Conservation (phyloP, 2,113 vertebrate species). For the Dinomys branickii region DNA sequence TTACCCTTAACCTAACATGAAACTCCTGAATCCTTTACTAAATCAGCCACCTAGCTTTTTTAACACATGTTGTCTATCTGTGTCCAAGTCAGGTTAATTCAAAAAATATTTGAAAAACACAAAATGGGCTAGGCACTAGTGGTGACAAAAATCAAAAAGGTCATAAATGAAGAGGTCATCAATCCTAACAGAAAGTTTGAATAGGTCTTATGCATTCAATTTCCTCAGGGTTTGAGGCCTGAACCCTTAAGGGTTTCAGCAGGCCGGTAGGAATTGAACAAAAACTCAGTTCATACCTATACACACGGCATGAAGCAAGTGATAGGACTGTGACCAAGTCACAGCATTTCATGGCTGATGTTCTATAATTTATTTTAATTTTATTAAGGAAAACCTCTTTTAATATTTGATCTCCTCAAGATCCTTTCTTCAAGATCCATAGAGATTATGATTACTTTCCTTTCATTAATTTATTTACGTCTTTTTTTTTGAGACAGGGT, state of each 20-base stretch:
- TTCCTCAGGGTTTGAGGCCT: not conserved
- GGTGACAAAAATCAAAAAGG: not conserved
- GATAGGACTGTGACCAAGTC: not conserved
- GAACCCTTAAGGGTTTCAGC: not conserved
- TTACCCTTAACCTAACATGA: not conserved
- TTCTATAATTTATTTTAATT: not conserved
- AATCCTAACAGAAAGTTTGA: not conserved
- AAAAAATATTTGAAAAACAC: not conserved
- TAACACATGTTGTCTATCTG: not conserved
- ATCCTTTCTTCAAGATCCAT: not conserved
- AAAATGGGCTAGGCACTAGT: not conserved
- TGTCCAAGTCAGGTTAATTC: not conserved
- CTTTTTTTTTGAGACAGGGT: too few species aligned
- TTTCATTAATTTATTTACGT: too few species aligned
- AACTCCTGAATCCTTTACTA: not conserved
- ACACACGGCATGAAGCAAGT: not conserved
- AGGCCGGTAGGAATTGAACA: not conserved
- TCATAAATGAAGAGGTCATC: not conserved
- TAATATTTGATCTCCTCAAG: not conserved
- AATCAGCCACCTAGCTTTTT: not conserved
- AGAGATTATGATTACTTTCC: not conserved
- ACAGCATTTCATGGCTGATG: not conserved
- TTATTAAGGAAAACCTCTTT: not conserved
- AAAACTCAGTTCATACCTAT: not conserved
- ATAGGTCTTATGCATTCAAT: not conserved